Evolutionary conservation across 2,113 vertebrate genomes (phyloP).

Genomic region (Rhinolophus sinicus): DNA sequence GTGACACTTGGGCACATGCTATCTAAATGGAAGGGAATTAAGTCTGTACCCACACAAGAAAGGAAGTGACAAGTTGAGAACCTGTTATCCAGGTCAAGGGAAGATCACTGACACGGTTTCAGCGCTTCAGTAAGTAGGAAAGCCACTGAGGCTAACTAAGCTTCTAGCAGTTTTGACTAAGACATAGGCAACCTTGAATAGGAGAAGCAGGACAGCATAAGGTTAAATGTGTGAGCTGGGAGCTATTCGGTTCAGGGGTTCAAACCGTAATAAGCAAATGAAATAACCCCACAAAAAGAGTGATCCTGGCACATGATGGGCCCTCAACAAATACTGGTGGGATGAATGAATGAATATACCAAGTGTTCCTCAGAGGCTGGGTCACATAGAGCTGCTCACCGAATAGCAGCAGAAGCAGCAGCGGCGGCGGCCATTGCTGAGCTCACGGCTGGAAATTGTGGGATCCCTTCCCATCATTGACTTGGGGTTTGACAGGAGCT

Average conservation of each 20-base stretch:
- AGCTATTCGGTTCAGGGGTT: neutral
- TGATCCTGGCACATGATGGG: rapidly evolving
- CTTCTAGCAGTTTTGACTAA: neutral
- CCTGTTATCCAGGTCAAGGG: slow-evolving; percentile 20
- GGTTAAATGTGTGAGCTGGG: neutral
- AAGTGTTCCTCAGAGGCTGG: neutral
- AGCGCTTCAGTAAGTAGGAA: neutral
- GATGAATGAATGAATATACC: neutral
- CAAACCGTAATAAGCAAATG: neutral
- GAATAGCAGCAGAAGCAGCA: neutral
- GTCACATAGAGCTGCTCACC: neutral
- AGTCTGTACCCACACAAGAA: neutral
- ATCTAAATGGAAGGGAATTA: neutral
- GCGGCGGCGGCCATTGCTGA: neutral
- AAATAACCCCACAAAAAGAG: neutral
- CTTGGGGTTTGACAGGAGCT: neutral
- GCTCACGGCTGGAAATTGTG: neutral
- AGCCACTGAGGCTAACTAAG: neutral
- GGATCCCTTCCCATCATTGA: too few relatives aligned
- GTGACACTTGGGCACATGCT: neutral
- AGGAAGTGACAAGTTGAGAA: slow-evolving; percentile 55
- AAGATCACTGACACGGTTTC: slow-evolving; percentile 32
- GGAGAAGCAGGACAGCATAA: neutral
- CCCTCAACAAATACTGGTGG: neutral
- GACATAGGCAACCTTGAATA: neutral